Percentiles rank a stretch among this genome's conserved stretches.
Conservation (phyloP, 37 sponge, comb jelly and placozoan genomes). For the Haliclona indistincta region DNA sequence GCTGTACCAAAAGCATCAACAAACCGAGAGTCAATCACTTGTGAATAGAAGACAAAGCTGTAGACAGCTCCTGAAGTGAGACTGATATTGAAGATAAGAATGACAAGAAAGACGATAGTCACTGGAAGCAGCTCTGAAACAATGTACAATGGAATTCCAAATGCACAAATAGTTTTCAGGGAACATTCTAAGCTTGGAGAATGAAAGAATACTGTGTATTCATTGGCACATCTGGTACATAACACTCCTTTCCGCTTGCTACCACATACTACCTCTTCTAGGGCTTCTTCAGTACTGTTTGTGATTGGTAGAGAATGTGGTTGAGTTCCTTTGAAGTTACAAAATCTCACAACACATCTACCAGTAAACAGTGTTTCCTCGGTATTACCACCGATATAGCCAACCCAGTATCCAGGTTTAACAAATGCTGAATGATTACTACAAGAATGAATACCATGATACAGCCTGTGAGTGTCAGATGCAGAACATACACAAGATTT, state of each 20-base stretch:
- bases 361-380: conserved; percentile 11
- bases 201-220: conserved; percentile 30
- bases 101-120: conserved; percentile 33
- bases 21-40: conserved; percentile 8
- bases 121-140: conserved; percentile 39
- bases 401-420: conserved; percentile 28
- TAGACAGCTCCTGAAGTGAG: conserved; percentile 39
- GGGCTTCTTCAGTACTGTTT: not conserved
- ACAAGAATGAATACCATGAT: conserved; percentile 8
- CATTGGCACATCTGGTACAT: conserved; percentile 21
- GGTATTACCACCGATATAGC: conserved; percentile 2
- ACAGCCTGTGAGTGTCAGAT: not conserved
- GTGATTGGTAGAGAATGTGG: not conserved
- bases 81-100: conserved; percentile 42
- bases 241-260: conserved; percentile 3
- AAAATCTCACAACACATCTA: not conserved
- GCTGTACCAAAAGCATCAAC: conserved; percentile 5
- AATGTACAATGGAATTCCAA: conserved; percentile 43
- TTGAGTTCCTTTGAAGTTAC: not conserved
- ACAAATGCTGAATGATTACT: not conserved
- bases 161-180: not conserved
- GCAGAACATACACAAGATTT: conserved; percentile 27
- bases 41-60: conserved; percentile 44
- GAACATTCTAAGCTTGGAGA: conserved; percentile 13
- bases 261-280: conserved; percentile 18